These are phyloP conservation scores for Himalopsyche phryganea DNA, from an alignment of 1,140 invertebrate species.

Conservation along the genomic window DNA sequence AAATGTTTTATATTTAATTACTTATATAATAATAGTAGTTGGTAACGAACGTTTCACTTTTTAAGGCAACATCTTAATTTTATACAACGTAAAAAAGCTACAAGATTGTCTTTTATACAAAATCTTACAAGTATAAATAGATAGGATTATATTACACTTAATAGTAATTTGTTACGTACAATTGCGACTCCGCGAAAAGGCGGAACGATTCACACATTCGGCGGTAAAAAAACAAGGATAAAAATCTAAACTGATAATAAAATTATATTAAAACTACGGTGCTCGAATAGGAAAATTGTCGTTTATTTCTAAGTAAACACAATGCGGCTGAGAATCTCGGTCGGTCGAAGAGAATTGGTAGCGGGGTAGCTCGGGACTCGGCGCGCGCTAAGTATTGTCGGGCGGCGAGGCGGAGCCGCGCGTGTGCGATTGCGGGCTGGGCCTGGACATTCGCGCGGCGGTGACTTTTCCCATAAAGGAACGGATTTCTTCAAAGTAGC, in stretches of 20 bases:
- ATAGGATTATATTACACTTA: slow-evolving; percentile 35
- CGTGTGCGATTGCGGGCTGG: slow-evolving; percentile 1
- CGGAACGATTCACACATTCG: slow-evolving; percentile 1
- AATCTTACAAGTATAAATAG: slow-evolving; percentile 36
- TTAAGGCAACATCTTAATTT: slow-evolving; percentile 34
- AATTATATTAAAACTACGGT: slow-evolving; percentile 30
- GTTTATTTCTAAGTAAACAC: slow-evolving; percentile 13
- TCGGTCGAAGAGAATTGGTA: slow-evolving; percentile 37
- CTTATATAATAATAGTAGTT: slow-evolving; percentile 35
- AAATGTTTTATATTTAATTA: slow-evolving; percentile 34
- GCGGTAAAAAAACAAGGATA: slow-evolving; percentile 12
- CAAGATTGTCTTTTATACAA: slow-evolving; percentile 30
- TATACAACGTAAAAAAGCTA: slow-evolving; percentile 32
- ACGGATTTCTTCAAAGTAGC: slow-evolving; percentile 91
- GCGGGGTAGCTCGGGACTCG: not conserved
- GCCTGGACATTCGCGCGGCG: slow-evolving; percentile 40
- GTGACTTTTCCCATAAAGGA: slow-evolving; percentile 93
- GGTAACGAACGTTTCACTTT: slow-evolving; percentile 36
- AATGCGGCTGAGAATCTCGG: slow-evolving; percentile 38
- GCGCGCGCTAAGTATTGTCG: slow-evolving; percentile 28
- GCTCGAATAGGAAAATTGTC: slow-evolving; percentile 34
- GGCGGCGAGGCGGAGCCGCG: slow-evolving; percentile 24
- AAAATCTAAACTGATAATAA: slow-evolving; percentile 20
- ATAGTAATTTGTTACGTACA: slow-evolving; percentile 35
- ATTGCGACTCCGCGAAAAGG: slow-evolving; percentile 17